Evolutionary conservation across 2,113 vertebrate species (phyloP), one percentile per base, ranked within the genome.

Genomic region (Siphamia tubifer): DNA sequence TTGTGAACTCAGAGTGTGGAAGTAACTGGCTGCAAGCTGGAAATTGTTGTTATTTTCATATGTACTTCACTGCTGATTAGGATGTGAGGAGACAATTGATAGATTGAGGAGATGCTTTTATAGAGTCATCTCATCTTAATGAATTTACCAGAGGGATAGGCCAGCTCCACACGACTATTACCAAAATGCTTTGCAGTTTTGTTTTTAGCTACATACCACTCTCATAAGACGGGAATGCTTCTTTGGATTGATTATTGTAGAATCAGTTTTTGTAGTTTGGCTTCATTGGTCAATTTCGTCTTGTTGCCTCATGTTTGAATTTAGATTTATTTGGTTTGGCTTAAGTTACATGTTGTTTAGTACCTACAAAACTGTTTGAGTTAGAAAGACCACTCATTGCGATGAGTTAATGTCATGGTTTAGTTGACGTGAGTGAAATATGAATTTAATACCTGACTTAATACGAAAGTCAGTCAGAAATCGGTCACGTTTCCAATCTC

Each of bases 71-170:
- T 57, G 19, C 42, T 57, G 43, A 66, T 58, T 53, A 36, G 51
- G 27, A 55, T 54, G 15, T 32, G 7, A 49, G 31, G 17, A 17
- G 16, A 47, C 1, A 10, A 32, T 31, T 6, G 63, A 19, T n/a
- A 47, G 32, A 36, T 0, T 66, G 24, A 60, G n/a, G 52, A 52
- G 40, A 10, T 32, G 36, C 12, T 25, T 17, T 49, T 36, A 38
- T 2, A 1, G 6, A 54, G 5, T 39, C 25, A 5, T 54, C 36
- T 51, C 44, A 24, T 51, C 20, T 32, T 45, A 43, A 21, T 20
- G 44, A 32, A 36, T 81, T 4, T 23, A 11, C 3, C 21, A 34
- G 12, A 65, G 57, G 51, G 62, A 44, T 51, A 36, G 20, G 58
- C 8, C 34, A 24, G 17, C 19, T 52, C 16, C 20, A 43, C 34